Evolutionary conservation across 2,797 vertebrate species (phyloP).

Genomic region (Pteropus rufus): DNA sequence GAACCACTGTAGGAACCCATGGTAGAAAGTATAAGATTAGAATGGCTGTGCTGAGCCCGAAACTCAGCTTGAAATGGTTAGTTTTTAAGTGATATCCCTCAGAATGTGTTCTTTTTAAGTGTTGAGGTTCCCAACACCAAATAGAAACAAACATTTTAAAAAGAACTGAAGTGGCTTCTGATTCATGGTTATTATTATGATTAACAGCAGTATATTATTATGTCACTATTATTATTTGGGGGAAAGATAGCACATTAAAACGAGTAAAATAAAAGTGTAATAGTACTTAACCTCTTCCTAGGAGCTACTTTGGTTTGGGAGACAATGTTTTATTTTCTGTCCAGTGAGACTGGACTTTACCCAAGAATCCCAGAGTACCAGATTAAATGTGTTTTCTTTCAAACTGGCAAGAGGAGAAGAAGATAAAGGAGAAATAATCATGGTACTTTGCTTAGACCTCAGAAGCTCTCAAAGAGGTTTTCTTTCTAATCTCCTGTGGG

Average conservation of each 20-base stretch:
- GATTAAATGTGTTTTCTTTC: neutral
- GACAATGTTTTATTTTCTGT: neutral
- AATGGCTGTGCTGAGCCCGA: neutral
- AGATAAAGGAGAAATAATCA: neutral
- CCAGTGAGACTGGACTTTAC: neutral
- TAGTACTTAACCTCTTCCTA: neutral
- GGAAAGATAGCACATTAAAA: neutral
- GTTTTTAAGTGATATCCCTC: slow-evolving; percentile 3
- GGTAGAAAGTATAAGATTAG: neutral
- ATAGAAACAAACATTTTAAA: neutral
- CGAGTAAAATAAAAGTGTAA: neutral
- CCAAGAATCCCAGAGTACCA: neutral
- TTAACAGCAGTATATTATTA: neutral
- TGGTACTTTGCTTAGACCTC: neutral
- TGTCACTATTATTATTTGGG: neutral
- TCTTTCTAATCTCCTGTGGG: neutral
- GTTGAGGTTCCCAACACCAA: slow-evolving; percentile 20
- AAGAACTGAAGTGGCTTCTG: neutral
- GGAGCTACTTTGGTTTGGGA: neutral
- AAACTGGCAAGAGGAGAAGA: neutral
- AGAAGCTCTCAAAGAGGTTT: neutral
- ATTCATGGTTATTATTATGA: neutral
- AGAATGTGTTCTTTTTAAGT: slow-evolving; percentile 27
- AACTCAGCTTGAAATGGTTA: slow-evolving; percentile 4
- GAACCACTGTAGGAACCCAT: neutral